Evolutionary conservation across 23 tunicate species (phyloP), one percentile per base, ranked within the genome.

Genomic region (Phallusia fumigata): DNA sequence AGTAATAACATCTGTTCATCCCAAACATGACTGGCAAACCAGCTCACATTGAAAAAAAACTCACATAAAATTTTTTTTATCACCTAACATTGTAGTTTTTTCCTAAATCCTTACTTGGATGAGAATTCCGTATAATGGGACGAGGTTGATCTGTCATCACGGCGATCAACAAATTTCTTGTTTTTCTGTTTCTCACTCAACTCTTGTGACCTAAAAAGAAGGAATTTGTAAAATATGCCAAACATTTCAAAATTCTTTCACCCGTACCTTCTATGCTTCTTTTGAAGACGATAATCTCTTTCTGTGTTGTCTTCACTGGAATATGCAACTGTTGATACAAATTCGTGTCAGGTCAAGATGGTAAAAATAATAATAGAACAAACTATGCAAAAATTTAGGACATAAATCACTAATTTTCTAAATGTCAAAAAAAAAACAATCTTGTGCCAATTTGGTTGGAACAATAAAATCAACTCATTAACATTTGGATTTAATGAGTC

Each of bases 61-160:
- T 6, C 28, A 58, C 1, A 1, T 22, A 58, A 8, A 58, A 58
- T 3, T 40, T 40, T 40, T 40, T 6, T 21, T 58, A 13, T 5
- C 26, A 58, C 69, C 15, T 51, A 58, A 58, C 26, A 3, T 40
- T 40, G 5, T 16, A 58, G 13, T 58, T 58, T 21, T 58, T 58
- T 6, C 69, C 3, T 58, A 24, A 58, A 58, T 13, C 3, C 69
- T 21, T 21, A 58, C 69, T 8, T 58, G 8, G 69, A 58, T 58
- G 69, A 58, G 13, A 58, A 58, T 24, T 58, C 69, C 13, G 69
- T 13, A 24, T 58, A 24, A 24, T 58, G 69, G 1, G 69, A 58
- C 1, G 69, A 58, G 26, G 69, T 58, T 58, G 69, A 58, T 58
- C 69, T 58, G 28, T 58, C 69, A 58, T 58, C 69, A 22, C 69